Conservation (phyloP, 2,888 invertebrate genomes). For the Poecilus cupreus region DNA sequence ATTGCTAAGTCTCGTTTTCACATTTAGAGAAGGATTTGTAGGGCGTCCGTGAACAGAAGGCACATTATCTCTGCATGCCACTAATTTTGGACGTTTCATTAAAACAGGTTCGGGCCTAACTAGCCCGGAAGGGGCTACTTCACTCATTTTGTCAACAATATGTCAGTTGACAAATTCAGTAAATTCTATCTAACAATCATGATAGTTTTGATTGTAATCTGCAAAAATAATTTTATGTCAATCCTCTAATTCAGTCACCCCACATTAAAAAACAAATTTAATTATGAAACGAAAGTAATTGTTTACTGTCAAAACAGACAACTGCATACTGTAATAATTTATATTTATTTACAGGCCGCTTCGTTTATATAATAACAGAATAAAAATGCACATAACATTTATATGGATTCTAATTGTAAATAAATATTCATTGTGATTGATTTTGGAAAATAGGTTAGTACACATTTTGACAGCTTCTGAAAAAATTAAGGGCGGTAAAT, state of each 20-base stretch:
- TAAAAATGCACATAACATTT: neutral
- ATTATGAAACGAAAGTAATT: neutral
- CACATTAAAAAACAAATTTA: neutral
- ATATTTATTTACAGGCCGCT: neutral
- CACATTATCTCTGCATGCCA: conserved; percentile 66
- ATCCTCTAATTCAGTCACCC: neutral
- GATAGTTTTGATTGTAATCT: conserved; percentile 17
- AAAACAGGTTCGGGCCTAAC: conserved; percentile 62
- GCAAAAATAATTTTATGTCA: conserved; percentile 32
- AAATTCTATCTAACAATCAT: conserved; percentile 56
- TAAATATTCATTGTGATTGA: conserved; percentile 3
- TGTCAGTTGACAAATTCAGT: conserved; percentile 26
- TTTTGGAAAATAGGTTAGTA: conserved; percentile 31
- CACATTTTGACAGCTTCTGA: conserved; percentile 45
- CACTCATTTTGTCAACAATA: conserved; percentile 64
- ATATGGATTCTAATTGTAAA: neutral
- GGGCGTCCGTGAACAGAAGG: conserved; percentile 78
- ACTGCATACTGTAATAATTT: neutral
- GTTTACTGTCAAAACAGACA: conserved; percentile 10
- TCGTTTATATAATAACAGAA: neutral
- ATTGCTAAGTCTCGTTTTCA: conserved; percentile 76
- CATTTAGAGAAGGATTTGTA: conserved; percentile 71
- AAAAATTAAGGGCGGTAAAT: conserved; percentile 48
- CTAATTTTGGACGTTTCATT: conserved; percentile 68
- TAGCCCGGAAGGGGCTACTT: conserved; percentile 63